Evolutionary conservation across 30 jellyfish, hydroid and myxozoan genomes (phyloP).

Genomic region (Catostylus mosaicus): DNA sequence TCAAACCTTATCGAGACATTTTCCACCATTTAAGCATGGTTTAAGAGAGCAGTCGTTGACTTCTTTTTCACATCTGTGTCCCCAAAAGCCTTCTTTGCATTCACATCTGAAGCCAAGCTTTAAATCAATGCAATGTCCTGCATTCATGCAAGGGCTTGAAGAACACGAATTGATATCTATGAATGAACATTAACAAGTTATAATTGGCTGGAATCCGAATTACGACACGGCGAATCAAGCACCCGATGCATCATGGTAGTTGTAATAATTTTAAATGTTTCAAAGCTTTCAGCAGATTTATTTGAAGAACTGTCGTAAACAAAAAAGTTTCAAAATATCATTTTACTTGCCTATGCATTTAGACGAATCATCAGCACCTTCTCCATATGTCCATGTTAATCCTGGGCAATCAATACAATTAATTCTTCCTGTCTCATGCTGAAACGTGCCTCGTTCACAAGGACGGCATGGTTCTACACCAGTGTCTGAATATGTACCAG

Average conservation of each 20-base stretch:
- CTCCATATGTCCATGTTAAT: constrained; percentile 80
- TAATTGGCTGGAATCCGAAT: too few species aligned
- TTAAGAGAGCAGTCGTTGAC: constrained; percentile 86
- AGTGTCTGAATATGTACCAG: constrained; percentile 90
- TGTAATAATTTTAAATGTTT: too few species aligned
- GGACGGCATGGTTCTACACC: constrained; percentile 98
- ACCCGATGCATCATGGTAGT: too few species aligned
- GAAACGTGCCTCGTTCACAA: constrained; percentile 84
- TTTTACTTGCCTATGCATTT: constrained; percentile 73
- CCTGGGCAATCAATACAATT: constrained; percentile 91
- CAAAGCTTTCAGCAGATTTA: too few species aligned
- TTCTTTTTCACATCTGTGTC: constrained; percentile 87
- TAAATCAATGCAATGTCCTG: constrained; percentile 87
- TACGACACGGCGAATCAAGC: too few species aligned
- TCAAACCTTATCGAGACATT: constrained; percentile 89
- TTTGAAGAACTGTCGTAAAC: too few species aligned
- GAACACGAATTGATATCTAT: constrained; percentile 82
- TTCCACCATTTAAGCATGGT: constrained; percentile 93
- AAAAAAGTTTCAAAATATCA: too few species aligned
- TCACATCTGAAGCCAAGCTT: constrained; percentile 87
- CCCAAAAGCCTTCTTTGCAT: constrained; percentile 93
- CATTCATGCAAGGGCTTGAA: constrained; percentile 85
- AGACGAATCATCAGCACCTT: constrained; percentile 68
- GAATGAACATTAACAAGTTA: too few species aligned
- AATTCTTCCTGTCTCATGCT: constrained; percentile 37